phyloP scores from a whole-genome alignment of 2,888 invertebrate genomes.

The Leptopterna dolabrata region DNA sequence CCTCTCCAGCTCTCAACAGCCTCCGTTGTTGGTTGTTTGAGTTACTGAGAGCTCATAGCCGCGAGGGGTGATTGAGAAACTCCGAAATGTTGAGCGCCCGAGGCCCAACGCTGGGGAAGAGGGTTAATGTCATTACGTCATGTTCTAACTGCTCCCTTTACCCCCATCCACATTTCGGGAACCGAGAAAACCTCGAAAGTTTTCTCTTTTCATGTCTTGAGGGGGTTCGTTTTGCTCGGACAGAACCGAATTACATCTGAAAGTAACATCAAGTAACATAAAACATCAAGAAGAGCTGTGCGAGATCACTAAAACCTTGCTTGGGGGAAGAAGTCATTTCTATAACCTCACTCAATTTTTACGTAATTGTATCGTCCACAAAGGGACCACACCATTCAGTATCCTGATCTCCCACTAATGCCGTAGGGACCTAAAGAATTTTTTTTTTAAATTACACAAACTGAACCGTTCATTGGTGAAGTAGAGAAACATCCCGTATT shows the following conservation, averaged over 20 bases:
- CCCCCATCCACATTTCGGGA: background rate
- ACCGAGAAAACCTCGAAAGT: background rate
- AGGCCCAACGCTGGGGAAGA: background rate
- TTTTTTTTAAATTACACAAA: too few relatives aligned
- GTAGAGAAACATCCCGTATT: too few relatives aligned
- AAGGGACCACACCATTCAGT: too few relatives aligned
- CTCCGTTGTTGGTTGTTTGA: constrained; percentile 18
- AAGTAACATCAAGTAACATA: background rate
- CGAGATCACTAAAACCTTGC: too few relatives aligned
- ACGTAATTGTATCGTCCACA: too few relatives aligned
- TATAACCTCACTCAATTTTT: too few relatives aligned
- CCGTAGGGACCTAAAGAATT: too few relatives aligned
- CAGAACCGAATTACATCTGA: background rate
- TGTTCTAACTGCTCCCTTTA: background rate
- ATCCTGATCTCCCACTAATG: too few relatives aligned
- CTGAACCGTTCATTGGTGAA: too few relatives aligned
- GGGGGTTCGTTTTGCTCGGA: background rate
- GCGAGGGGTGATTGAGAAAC: constrained; percentile 21
- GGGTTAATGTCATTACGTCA: constrained; percentile 11
- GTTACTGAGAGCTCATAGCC: constrained; percentile 18
- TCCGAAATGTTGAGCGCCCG: background rate
- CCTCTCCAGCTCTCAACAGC: background rate
- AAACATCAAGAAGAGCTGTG: too few relatives aligned
- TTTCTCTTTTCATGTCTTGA: background rate
- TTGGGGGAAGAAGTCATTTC: too few relatives aligned